phyloP scores from a whole-genome alignment of 2,888 invertebrate genomes.

The Hydroisotoma schaefferi region DNA sequence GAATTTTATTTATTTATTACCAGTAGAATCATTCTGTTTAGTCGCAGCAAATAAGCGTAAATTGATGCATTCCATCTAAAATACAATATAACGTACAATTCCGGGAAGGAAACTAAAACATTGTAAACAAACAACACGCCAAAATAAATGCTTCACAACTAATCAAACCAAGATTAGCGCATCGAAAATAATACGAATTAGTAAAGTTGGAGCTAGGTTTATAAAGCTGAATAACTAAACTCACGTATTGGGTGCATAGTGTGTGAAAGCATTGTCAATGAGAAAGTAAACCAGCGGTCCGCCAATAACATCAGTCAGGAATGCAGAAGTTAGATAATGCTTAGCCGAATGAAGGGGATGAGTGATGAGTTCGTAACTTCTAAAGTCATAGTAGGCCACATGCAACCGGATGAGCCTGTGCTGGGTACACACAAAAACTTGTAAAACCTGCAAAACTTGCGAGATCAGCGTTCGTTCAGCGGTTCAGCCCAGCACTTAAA shows the following conservation, averaged over 20 bases:
- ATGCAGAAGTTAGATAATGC: slow-evolving; percentile 1
- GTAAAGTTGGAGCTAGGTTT: too few species aligned
- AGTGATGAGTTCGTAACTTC: background rate
- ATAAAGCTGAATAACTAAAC: background rate
- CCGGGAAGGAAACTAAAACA: too few species aligned
- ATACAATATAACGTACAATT: too few species aligned
- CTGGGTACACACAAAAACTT: too few species aligned
- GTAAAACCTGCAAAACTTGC: too few species aligned
- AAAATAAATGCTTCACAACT: too few species aligned
- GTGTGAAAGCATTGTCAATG: background rate
- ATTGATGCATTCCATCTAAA: slow-evolving; percentile 1
- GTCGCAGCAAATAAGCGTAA: slow-evolving; percentile 19
- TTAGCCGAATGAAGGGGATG: slow-evolving; percentile 21
- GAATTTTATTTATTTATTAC: background rate
- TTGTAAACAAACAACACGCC: too few species aligned
- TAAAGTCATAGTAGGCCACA: slow-evolving; percentile 23
- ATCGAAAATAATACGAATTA: too few species aligned
- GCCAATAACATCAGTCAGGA: slow-evolving; percentile 16
- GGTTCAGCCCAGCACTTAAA: too few species aligned
- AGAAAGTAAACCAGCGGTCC: background rate
- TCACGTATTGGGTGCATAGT: background rate
- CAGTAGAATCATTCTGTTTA: slow-evolving; percentile 21
- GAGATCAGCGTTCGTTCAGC: too few species aligned
- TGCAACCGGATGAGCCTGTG: slow-evolving; percentile 26
- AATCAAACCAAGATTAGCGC: too few species aligned